Evolutionary conservation across 2,888 invertebrate species (phyloP).

Genomic region (Nineta flava): DNA sequence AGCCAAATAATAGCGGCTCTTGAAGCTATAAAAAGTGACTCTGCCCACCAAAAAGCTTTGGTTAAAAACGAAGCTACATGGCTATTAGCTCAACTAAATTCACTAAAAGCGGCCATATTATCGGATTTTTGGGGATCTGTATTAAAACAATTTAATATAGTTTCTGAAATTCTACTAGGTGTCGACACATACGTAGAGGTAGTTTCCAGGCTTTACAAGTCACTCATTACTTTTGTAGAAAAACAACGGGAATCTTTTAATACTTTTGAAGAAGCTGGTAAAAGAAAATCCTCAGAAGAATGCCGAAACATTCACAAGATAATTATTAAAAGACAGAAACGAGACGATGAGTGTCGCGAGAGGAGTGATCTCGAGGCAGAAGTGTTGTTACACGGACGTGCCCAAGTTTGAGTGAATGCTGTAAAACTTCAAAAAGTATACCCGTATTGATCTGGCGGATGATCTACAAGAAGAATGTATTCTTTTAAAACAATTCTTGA

Average conservation of each 20-base stretch:
- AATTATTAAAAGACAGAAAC: not conserved
- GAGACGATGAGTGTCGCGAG: not conserved
- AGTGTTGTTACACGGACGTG: not conserved
- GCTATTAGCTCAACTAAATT: not conserved
- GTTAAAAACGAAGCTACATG: not conserved
- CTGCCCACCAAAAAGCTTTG: not conserved
- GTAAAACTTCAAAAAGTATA: too few relatives aligned
- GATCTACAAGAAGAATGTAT: too few relatives aligned
- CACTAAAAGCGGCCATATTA: not conserved
- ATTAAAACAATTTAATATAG: not conserved
- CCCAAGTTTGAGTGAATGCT: not conserved
- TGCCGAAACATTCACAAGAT: not conserved
- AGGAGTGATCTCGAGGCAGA: too few relatives aligned
- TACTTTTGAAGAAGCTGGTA: not conserved
- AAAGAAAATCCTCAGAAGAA: not conserved
- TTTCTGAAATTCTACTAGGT: not conserved
- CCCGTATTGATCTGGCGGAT: too few relatives aligned
- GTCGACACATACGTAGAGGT: not conserved
- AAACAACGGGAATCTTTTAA: not conserved
- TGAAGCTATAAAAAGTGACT: not conserved
- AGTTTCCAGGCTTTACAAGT: not conserved
- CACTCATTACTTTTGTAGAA: not conserved
- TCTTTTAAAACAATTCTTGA: too few relatives aligned
- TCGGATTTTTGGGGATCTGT: not conserved
- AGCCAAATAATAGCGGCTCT: too few relatives aligned